These are phyloP conservation scores for Dermochelys coriacea DNA, from an alignment of 2,797 vertebrate genomes.

Conservation along the genomic window DNA sequence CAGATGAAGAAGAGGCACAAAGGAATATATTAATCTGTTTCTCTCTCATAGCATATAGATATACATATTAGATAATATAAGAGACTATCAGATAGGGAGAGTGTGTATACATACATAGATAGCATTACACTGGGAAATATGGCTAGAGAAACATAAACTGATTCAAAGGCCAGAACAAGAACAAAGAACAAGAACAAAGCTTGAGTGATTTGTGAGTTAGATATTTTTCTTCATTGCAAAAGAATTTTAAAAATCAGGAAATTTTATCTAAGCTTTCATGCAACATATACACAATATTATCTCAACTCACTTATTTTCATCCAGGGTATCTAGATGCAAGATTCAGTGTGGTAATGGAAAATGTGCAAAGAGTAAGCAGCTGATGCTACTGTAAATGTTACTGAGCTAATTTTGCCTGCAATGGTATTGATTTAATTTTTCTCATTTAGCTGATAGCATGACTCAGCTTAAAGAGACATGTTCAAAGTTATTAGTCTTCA, in stretches of 20 bases:
- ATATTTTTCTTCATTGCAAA: slow-evolving; percentile 29
- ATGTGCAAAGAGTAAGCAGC: slow-evolving; percentile 31
- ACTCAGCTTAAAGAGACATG: slow-evolving; percentile 7
- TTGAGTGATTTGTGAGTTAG: background rate
- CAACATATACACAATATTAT: slow-evolving; percentile 30
- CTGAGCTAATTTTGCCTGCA: slow-evolving; percentile 54
- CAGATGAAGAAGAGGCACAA: background rate
- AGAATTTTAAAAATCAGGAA: slow-evolving; percentile 27
- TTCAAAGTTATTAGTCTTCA: slow-evolving; percentile 39
- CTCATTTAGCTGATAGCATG: slow-evolving; percentile 48
- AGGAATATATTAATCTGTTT: background rate
- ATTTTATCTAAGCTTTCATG: slow-evolving; percentile 47
- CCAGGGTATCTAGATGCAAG: slow-evolving; percentile 42
- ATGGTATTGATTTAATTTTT: slow-evolving; percentile 60
- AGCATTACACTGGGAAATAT: background rate
- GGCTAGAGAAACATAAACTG: background rate
- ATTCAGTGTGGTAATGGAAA: slow-evolving; percentile 44
- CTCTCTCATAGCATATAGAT: background rate
- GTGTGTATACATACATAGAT: background rate
- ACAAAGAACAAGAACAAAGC: background rate
- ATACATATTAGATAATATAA: background rate
- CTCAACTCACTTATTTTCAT: slow-evolving; percentile 56
- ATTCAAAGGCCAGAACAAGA: background rate
- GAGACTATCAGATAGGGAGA: background rate
- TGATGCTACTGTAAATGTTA: slow-evolving; percentile 55